phyloP scores from a whole-genome alignment of 2,888 invertebrate species.

The Noctuana brunneofusca region DNA sequence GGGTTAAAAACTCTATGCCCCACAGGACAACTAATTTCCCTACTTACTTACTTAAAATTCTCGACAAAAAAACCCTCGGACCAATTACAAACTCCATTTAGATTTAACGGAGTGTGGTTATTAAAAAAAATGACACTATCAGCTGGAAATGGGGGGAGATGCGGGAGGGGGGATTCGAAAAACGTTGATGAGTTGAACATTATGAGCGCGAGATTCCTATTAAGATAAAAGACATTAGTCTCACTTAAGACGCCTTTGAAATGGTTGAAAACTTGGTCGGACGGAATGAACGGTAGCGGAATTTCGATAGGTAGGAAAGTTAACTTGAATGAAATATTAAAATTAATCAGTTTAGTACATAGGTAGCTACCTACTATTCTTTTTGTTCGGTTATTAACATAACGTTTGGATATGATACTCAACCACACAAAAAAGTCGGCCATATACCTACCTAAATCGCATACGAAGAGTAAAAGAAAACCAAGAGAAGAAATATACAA shows the following conservation, averaged over 20 bases:
- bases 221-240: constrained; percentile 78
- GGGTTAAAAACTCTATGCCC: no score
- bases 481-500: no score
- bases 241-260: constrained; percentile 54
- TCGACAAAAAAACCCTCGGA: constrained; percentile 16
- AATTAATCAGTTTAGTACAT: no score
- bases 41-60: neutral
- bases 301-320: constrained; percentile 1
- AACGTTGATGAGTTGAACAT: constrained; percentile 79
- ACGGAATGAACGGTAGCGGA: constrained; percentile 3
- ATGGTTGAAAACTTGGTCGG: constrained; percentile 36
- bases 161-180: constrained; percentile 64
- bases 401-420: no score
- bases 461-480: no score
- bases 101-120: constrained; percentile 56
- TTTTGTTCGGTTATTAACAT: no score
- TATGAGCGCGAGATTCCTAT: constrained; percentile 79
- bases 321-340: neutral
- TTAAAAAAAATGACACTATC: constrained; percentile 69
- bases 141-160: constrained; percentile 59
- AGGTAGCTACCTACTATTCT: no score
- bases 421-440: no score
- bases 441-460: no score
- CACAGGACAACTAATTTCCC: neutral
- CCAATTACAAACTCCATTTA: constrained; percentile 52